Base-by-base conservation (phyloP, 1,140 invertebrate genomes). In the Leucophenga varia region DNA sequence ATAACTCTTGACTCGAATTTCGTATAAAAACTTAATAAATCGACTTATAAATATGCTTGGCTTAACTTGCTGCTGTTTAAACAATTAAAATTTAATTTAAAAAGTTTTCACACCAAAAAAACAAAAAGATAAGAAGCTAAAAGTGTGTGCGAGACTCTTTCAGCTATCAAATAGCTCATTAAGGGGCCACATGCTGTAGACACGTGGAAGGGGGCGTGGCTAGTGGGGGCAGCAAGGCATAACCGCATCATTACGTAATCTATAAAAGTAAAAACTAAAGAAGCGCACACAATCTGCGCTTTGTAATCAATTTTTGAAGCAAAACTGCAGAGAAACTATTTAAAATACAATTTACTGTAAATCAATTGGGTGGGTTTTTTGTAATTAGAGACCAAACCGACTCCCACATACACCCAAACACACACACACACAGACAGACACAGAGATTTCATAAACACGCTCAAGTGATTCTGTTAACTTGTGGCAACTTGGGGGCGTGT, bases 21-120 rank as follows among this genome's bases (percentile, higher is more conserved):
- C n/a, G n/a, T n/a, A n/a, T n/a, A n/a, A n/a, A n/a, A n/a, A n/a
- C n/a, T n/a, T n/a, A n/a, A n/a, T n/a, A n/a, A n/a, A n/a, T n/a
- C n/a, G n/a, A 14, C 32, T 34, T 46, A 17, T 38, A n/a, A n/a
- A n/a, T n/a, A n/a, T n/a, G n/a, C n/a, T 49, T 40, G 9, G 31
- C 39, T 47, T 40, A 58, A 64, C 49, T 64, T 58, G 48, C 34
- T n/a, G 39, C 42, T 49, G 46, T 47, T 55, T 43, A 55, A 61
- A 57, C 55, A 63, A 67, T 67, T 67, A 63, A 67, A 65, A 63
- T 39, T 63, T 52, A 57, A 57, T 65, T 67, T 59, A 43, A 63
- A 59, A 67, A 59, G 47, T 65, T 45, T 64, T 58, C 13, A 46
- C 45, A 59, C 52, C 44, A 42, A 38, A 52, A 52, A 47, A 50